Conservation (phyloP, 2,113 vertebrate species). For the human region DNA sequence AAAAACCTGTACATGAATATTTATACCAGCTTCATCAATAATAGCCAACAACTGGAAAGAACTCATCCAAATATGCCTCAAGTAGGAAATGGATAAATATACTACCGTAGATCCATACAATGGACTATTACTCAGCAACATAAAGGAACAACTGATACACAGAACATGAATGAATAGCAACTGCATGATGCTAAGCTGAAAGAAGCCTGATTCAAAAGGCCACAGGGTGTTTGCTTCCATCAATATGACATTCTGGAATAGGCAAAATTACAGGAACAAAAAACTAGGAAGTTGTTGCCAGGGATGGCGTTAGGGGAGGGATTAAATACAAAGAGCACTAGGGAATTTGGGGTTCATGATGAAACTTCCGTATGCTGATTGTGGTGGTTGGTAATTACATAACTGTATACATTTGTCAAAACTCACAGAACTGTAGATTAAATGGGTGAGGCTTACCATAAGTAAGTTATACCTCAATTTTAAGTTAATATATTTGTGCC, state of each 20-base stretch:
- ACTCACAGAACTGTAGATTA: neutral
- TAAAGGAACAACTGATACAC: neutral
- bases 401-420: neutral
- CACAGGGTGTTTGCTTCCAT: neutral
- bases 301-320: rapidly evolving
- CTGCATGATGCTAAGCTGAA: neutral
- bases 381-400: neutral
- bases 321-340: neutral
- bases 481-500: neutral
- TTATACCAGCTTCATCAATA: neutral
- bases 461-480: neutral
- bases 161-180: neutral
- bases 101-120: neutral
- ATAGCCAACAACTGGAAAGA: neutral
- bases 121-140: neutral
- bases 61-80: neutral
- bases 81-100: neutral
- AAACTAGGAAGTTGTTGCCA: neutral
- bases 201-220: neutral
- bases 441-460: neutral
- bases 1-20: neutral
- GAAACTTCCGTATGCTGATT: neutral
- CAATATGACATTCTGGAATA: neutral
- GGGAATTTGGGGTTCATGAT: neutral
- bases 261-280: neutral